Conservation (phyloP, 2,888 invertebrate genomes). For the Mayetiola destructor region DNA sequence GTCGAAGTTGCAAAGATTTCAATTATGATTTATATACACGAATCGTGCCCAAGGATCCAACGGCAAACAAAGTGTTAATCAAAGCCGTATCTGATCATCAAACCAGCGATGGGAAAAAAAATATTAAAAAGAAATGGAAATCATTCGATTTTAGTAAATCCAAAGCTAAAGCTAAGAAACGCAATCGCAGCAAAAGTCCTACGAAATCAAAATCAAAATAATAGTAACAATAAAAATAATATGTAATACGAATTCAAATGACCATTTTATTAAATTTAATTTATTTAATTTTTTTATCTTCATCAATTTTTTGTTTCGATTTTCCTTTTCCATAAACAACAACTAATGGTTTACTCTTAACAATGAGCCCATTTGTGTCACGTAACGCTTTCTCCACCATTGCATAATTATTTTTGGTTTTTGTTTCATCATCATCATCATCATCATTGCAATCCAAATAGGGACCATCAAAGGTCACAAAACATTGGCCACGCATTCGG, state of each 20-base stretch:
- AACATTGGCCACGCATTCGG: constrained; percentile 92
- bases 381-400: constrained; percentile 61
- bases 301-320: constrained; percentile 15
- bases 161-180: constrained; percentile 25
- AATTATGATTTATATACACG: constrained; percentile 34
- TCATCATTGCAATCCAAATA: constrained; percentile 16
- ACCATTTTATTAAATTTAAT: too few species aligned
- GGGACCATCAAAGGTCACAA: constrained; percentile 46
- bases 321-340: constrained; percentile 61
- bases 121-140: constrained; percentile 10
- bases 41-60: constrained; percentile 26
- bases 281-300: too few species aligned
- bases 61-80: background rate
- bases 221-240: too few species aligned
- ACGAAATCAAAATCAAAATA: background rate
- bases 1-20: constrained; percentile 37
- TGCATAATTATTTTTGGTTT: background rate
- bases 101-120: background rate
- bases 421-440: background rate
- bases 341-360: constrained; percentile 80
- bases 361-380: constrained; percentile 75
- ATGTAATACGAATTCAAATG: too few species aligned
- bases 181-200: constrained; percentile 20
- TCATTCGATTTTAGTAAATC: constrained; percentile 18
- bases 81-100: background rate